Evolutionary conservation across 1,140 invertebrate genomes (phyloP), one percentile per base, ranked within the genome.

Genomic region (Charaxes varanes): DNA sequence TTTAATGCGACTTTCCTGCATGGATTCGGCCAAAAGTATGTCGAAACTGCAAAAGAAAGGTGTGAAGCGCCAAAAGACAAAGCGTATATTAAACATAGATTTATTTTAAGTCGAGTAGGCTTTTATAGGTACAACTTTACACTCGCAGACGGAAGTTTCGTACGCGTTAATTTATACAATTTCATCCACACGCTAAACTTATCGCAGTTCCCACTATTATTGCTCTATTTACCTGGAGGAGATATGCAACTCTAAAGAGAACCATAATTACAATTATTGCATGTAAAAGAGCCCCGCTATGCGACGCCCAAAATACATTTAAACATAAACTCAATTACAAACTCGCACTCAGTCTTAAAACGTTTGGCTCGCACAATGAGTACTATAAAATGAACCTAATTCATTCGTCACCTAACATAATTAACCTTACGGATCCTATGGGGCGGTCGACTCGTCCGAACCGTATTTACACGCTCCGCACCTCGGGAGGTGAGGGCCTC

Each of bases 291-390:
- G n/a, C n/a, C n/a, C n/a, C n/a, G n/a, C n/a, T n/a, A n/a, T n/a
- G n/a, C n/a, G n/a, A n/a, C n/a, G n/a, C 10, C 15, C 2, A 28
- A 14, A 31, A 14, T 18, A 18, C 15, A 1, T 31, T 17, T 31
- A 31, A 31, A 31, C 30, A 41, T 41, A 54, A 73, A 59, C 54
- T 60, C 51, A 62, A 66, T 55, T 51, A 68, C 62, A 70, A 64
- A 62, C 55, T 56, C 63, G 55, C 69, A 68, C 61, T 81, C 78
- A 82, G 78, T 82, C 78, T 82, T 79, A 65, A 69, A 74, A 76
- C 72, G 73, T 79, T 79, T 79, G 74, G 78, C 74, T 73, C 66
- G 66, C 70, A 69, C 59, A 69, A 67, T 72, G 66, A 77, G 64
- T 77, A 74, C 62, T 66, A 57, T 41, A 61, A 67, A 62, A 57